phyloP scores from a whole-genome alignment of 1,140 invertebrate genomes.

The Meloidogyne exigua region DNA sequence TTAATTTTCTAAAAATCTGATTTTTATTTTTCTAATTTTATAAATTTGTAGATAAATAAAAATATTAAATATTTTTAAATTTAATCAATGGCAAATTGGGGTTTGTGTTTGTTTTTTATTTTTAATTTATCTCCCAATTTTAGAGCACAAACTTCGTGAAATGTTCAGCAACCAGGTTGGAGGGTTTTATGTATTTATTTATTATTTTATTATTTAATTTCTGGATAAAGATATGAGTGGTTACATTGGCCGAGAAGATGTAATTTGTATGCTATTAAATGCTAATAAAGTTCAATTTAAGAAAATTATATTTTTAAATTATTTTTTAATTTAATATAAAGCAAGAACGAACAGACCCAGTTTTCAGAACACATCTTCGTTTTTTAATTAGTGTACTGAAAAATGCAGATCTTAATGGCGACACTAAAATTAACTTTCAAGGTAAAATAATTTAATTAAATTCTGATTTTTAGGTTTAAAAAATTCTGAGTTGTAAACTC shows the following conservation, averaged over 20 bases:
- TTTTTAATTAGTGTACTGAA: slow-evolving; percentile 62
- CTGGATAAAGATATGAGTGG: slow-evolving; percentile 57
- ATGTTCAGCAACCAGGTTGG: slow-evolving; percentile 50
- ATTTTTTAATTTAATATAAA: slow-evolving; percentile 21
- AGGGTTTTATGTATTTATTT: neutral
- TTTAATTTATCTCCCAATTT: neutral
- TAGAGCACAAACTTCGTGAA: slow-evolving; percentile 53
- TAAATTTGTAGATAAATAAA: no score
- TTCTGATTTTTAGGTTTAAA: no score
- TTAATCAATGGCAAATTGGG: slow-evolving; percentile 20
- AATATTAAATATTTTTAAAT: neutral
- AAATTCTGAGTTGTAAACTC: no score
- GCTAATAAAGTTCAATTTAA: slow-evolving; percentile 48
- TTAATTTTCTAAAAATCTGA: no score
- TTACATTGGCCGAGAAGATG: slow-evolving; percentile 50
- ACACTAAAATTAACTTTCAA: slow-evolving; percentile 63
- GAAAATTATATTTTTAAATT: neutral
- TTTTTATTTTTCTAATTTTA: no score
- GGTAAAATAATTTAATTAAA: slow-evolving; percentile 47
- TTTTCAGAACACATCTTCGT: slow-evolving; percentile 60
- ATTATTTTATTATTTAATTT: neutral
- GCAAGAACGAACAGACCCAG: slow-evolving; percentile 58
- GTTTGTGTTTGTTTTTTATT: neutral
- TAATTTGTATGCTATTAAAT: slow-evolving; percentile 51
- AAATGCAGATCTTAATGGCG: slow-evolving; percentile 63